A percentile compares a stretch with the other conserved stretches of the same genome.
phyloP scores from a whole-genome alignment of 2,113 vertebrate species.

The Vombatus ursinus region DNA sequence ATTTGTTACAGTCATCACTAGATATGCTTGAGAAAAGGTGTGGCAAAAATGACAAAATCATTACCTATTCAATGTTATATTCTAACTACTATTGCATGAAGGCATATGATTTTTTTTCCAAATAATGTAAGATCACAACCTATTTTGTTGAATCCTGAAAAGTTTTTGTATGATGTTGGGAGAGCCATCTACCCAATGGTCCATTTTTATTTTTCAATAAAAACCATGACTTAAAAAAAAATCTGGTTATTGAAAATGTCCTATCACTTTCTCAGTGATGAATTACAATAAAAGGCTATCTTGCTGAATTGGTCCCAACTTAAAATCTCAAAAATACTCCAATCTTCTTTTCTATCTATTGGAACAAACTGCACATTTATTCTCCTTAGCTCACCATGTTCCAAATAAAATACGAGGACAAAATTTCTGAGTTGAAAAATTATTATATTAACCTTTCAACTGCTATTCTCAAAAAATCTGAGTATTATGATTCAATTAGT shows the following conservation, averaged over 20 bases:
- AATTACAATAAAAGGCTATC: conserved; percentile 27
- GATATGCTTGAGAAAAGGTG: conserved; percentile 36
- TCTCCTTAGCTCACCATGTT: background rate
- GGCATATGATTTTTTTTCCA: background rate
- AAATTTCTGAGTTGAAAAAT: conserved; percentile 34
- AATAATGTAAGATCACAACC: background rate
- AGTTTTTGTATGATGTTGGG: conserved; percentile 35
- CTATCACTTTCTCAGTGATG: conserved; percentile 25
- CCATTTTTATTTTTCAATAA: conserved; percentile 46
- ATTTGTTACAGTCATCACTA: conserved; percentile 47
- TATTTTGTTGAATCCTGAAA: conserved; percentile 8
- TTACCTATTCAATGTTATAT: conserved; percentile 18
- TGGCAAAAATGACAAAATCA: background rate
- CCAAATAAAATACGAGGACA: background rate
- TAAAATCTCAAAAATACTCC: conserved; percentile 6
- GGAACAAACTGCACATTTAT: background rate
- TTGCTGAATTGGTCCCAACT: conserved; percentile 33
- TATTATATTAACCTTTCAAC: conserved; percentile 34
- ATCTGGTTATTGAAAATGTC: conserved; percentile 25
- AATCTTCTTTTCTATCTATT: background rate
- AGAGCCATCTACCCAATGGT: conserved; percentile 38
- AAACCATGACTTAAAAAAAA: background rate
- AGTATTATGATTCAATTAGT: conserved; percentile 28
- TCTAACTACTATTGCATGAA: conserved; percentile 32
- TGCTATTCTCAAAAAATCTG: background rate